Conservation (phyloP, 1,140 invertebrate species). For the Melanaphis sacchari region DNA sequence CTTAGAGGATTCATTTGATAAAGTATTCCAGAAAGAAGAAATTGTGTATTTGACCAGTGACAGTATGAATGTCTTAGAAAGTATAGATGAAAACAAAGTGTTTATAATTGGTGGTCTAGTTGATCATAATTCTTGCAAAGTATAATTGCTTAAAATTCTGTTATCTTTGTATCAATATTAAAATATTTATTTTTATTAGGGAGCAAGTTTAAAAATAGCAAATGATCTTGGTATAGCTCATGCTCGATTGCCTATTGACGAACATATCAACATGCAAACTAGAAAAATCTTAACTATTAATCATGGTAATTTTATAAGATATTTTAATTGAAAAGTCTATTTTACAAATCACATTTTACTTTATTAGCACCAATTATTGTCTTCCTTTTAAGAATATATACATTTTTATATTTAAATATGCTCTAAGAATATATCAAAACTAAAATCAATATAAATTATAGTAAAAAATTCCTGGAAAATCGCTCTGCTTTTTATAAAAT, state of each 20-base stretch:
- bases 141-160: conserved; percentile 63
- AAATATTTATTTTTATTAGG: conserved; percentile 68
- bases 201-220: conserved; percentile 85
- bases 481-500: neutral
- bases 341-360: too few species aligned
- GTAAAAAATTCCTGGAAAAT: neutral
- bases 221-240: conserved; percentile 79
- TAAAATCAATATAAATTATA: neutral
- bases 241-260: conserved; percentile 86
- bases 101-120: conserved; percentile 97
- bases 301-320: conserved; percentile 75
- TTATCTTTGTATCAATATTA: neutral
- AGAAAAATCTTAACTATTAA: conserved; percentile 95
- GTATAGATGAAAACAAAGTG: conserved; percentile 78
- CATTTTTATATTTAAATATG: neutral
- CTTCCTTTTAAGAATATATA: too few species aligned
- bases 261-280: conserved; percentile 91
- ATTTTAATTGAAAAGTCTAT: neutral
- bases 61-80: conserved; percentile 85
- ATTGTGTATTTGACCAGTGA: conserved; percentile 94
- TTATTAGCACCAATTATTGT: too few species aligned
- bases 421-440: neutral
- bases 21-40: conserved; percentile 70
- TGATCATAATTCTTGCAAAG: conserved; percentile 96
- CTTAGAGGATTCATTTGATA: conserved; percentile 58